Percentiles rank a stretch among this genome's conserved stretches.
phyloP scores from a whole-genome alignment of 2,113 vertebrate genomes.

The Cepphus grylle region DNA sequence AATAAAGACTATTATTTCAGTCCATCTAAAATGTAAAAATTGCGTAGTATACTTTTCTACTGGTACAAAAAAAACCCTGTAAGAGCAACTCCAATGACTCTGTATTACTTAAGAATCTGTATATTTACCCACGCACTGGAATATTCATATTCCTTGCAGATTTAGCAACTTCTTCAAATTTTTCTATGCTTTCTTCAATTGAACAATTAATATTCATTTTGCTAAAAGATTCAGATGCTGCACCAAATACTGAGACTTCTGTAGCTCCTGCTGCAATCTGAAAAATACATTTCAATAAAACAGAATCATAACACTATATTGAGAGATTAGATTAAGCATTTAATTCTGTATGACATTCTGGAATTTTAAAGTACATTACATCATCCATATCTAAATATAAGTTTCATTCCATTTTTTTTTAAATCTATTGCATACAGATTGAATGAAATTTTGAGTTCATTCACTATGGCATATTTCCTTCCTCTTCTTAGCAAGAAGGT shows the following conservation, averaged over 20 bases:
- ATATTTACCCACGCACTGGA: slow-evolving; percentile 87
- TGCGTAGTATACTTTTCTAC: background rate
- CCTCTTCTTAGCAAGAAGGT: background rate
- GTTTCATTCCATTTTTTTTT: background rate
- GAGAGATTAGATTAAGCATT: background rate
- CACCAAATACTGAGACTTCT: slow-evolving; percentile 92
- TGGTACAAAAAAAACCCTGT: background rate
- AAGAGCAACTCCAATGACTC: background rate
- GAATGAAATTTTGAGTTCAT: background rate
- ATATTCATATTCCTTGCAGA: slow-evolving; percentile 82
- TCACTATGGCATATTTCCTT: background rate
- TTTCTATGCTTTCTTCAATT: slow-evolving; percentile 90
- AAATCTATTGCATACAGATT: background rate
- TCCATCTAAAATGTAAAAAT: background rate
- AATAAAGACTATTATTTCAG: background rate
- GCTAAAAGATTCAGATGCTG: slow-evolving; percentile 90
- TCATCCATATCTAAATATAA: background rate
- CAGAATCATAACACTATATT: background rate
- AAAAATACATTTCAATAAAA: slow-evolving; percentile 56
- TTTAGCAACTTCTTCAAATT: slow-evolving; percentile 85
- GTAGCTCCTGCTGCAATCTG: slow-evolving; percentile 90
- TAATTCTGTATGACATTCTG: background rate
- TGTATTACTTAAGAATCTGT: background rate
- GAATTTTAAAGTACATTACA: background rate
- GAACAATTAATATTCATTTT: slow-evolving; percentile 93